Evolutionary conservation across 2,888 invertebrate genomes (phyloP).

Genomic region (Eustalomyia histrio): DNA sequence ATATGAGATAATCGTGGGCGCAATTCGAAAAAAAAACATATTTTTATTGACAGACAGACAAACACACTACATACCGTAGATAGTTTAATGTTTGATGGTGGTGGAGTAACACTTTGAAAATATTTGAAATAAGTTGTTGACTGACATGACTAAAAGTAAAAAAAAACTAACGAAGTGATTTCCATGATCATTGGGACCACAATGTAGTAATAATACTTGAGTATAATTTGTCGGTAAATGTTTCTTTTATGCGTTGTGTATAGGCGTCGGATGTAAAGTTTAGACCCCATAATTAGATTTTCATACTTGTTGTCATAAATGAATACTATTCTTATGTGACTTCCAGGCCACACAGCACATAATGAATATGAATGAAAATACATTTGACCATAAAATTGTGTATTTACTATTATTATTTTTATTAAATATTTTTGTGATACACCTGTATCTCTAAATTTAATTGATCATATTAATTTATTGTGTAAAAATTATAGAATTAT

Average conservation of each 20-base stretch:
- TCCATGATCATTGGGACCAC: slow-evolving; percentile 20
- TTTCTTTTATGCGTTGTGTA: slow-evolving; percentile 17
- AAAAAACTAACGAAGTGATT: not conserved
- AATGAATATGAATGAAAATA: not conserved
- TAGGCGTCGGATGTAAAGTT: slow-evolving; percentile 59
- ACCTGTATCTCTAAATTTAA: slow-evolving; percentile 35
- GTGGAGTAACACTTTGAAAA: slow-evolving; percentile 1
- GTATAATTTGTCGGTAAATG: slow-evolving; percentile 30
- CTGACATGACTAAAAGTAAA: slow-evolving; percentile 10
- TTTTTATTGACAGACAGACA: slow-evolving; percentile 34
- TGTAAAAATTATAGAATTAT: slow-evolving; percentile 20
- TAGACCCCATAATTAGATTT: slow-evolving; percentile 37
- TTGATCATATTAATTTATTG: not conserved
- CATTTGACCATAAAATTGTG: not conserved
- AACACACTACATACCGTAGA: not conserved
- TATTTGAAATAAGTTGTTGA: not conserved
- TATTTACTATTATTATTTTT: not conserved
- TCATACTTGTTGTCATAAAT: slow-evolving; percentile 17
- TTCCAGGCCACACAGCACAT: not conserved
- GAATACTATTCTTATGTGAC: not conserved
- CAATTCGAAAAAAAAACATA: slow-evolving; percentile 14
- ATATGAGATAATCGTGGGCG: slow-evolving; percentile 63
- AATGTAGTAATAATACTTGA: not conserved
- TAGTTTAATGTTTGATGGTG: not conserved
- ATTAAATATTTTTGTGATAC: not conserved